A percentile compares a stretch with the other conserved stretches of the same genome.
phyloP scores from a whole-genome alignment of 2,797 vertebrate species.

The Malacoraja senta region DNA sequence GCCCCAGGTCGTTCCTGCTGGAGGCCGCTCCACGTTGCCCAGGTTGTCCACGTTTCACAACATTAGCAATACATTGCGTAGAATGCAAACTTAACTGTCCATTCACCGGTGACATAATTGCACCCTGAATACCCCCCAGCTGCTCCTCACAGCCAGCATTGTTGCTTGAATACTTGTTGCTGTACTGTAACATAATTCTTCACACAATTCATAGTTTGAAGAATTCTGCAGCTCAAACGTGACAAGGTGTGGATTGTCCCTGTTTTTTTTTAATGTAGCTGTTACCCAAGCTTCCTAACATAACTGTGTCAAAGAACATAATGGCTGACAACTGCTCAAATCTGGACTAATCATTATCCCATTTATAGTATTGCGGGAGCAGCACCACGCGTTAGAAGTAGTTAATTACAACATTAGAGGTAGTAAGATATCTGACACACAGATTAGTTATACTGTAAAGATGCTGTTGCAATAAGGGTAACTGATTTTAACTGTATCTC shows the following conservation, averaged over 20 bases:
- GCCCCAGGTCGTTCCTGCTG: no score
- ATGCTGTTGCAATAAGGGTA: not conserved
- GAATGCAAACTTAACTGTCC: no score
- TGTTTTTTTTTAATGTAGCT: not conserved
- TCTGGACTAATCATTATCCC: not conserved
- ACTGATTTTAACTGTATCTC: not conserved
- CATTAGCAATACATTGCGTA: no score
- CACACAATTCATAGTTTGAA: no score
- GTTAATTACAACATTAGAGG: not conserved
- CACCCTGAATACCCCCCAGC: not conserved
- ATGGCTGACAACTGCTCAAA: not conserved
- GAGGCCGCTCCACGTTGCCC: no score
- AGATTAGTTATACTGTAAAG: not conserved
- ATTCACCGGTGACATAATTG: no score
- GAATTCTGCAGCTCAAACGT: not conserved
- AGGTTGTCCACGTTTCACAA: no score
- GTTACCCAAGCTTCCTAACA: not conserved
- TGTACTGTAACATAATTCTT: not conserved
- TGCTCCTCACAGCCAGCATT: not conserved
- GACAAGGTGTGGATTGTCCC: not conserved
- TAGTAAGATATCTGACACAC: not conserved
- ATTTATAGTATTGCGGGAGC: not conserved
- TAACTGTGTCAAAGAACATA: not conserved
- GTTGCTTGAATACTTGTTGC: not conserved
- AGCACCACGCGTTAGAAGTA: not conserved